These are phyloP conservation scores for Bombus breviceps DNA, from an alignment of 1,140 invertebrate genomes.

Conservation along the genomic window DNA sequence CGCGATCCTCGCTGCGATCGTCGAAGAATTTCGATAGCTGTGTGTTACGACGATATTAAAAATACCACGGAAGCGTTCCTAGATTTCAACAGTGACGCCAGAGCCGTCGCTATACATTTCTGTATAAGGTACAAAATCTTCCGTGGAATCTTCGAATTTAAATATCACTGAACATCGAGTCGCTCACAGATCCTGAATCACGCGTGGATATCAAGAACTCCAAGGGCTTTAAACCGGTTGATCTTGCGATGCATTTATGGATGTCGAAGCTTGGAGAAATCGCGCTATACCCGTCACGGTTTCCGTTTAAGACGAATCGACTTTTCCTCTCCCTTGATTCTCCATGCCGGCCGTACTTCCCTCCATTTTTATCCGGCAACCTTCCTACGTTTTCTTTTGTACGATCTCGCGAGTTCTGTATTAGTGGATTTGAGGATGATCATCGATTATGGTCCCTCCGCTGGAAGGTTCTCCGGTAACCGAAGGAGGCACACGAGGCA, in stretches of 20 bases:
- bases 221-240: not conserved
- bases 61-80: not conserved
- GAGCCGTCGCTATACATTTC: not conserved
- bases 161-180: slow-evolving; percentile 8
- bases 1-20: not conserved
- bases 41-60: slow-evolving; percentile 9
- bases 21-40: not conserved
- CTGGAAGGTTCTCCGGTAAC: slow-evolving; percentile 3
- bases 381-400: not conserved
- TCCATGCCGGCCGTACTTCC: not conserved
- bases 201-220: not conserved
- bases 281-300: not conserved
- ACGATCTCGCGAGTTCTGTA: slow-evolving; percentile 39
- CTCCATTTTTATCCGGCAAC: not conserved
- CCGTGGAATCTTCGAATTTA: slow-evolving; percentile 4
- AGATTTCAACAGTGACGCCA: not conserved
- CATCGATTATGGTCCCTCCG: slow-evolving; percentile 56
- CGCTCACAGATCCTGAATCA: not conserved
- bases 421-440: slow-evolving; percentile 57
- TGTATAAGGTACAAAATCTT: not conserved
- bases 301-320: not conserved
- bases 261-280: not conserved
- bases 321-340: not conserved
- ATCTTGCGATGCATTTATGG: slow-evolving; percentile 14
- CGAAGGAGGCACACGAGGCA: slow-evolving; percentile 29